phyloP scores from a whole-genome alignment of 2,888 invertebrate genomes.

The Pinctada fucata region DNA sequence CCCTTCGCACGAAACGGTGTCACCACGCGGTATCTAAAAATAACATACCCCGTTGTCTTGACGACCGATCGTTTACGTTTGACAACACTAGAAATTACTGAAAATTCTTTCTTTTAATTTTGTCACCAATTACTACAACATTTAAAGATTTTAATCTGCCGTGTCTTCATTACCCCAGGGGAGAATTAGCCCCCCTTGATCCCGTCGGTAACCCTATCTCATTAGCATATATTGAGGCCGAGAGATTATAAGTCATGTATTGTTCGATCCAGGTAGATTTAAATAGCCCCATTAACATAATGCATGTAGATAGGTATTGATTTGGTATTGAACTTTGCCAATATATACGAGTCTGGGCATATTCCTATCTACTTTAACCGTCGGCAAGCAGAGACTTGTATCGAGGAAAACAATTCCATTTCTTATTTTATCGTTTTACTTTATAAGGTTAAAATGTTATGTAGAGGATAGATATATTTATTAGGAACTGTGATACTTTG shows the following conservation, averaged over 20 bases:
- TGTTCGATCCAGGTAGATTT: slow-evolving; percentile 10
- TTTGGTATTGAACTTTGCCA: slow-evolving; percentile 29
- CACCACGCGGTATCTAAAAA: too few species aligned
- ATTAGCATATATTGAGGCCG: too few species aligned
- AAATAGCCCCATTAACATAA: slow-evolving; percentile 26
- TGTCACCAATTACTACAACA: too few species aligned
- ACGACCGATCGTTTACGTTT: too few species aligned
- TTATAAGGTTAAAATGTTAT: slow-evolving; percentile 36
- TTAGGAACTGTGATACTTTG: slow-evolving; percentile 39
- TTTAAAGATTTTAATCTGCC: too few species aligned
- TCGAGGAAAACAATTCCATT: slow-evolving; percentile 8
- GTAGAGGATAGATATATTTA: slow-evolving; percentile 26
- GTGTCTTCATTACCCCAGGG: too few species aligned
- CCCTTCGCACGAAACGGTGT: too few species aligned
- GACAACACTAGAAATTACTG: too few species aligned
- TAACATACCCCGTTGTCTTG: too few species aligned
- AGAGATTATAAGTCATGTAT: background rate
- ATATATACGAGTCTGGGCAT: slow-evolving; percentile 35
- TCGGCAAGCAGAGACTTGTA: slow-evolving; percentile 28
- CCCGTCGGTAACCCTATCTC: too few species aligned
- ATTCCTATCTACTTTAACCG: slow-evolving; percentile 27
- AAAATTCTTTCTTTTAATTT: too few species aligned
- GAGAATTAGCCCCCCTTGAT: too few species aligned
- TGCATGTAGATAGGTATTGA: slow-evolving; percentile 31
- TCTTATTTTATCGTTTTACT: slow-evolving; percentile 23